phyloP scores from a whole-genome alignment of 2,888 invertebrate species.

The Corythucha ciliata region DNA sequence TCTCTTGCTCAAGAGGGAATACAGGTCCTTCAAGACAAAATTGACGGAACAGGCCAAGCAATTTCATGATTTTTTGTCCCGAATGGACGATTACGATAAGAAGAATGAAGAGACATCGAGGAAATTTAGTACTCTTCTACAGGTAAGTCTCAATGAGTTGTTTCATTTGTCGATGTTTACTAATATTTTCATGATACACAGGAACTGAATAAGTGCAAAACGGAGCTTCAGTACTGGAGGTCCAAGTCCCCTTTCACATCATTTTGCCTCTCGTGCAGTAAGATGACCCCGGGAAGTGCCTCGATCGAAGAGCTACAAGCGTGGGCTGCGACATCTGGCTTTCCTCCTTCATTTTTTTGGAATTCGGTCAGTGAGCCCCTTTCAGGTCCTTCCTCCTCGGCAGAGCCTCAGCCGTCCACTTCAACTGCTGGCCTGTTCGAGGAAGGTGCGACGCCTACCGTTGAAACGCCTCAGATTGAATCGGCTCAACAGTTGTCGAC shows the following conservation, averaged over 20 bases:
- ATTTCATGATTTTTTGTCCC: conserved; percentile 68
- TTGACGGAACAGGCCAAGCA: conserved; percentile 78
- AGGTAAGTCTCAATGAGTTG: conserved; percentile 52
- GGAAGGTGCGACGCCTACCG: neutral
- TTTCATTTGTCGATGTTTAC: no score
- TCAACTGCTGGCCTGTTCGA: conserved; percentile 3
- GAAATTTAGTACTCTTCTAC: conserved; percentile 77
- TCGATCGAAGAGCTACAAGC: conserved; percentile 3
- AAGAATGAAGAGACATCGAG: conserved; percentile 83
- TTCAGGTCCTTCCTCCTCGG: neutral
- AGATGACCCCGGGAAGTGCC: conserved; percentile 40
- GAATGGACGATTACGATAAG: conserved; percentile 82
- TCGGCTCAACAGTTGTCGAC: neutral
- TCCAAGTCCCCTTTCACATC: conserved; percentile 74
- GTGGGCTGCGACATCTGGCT: neutral
- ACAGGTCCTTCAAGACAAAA: conserved; percentile 70
- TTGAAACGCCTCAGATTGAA: neutral
- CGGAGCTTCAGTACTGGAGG: conserved; percentile 83
- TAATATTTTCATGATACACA: conserved; percentile 40
- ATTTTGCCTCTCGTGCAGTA: conserved; percentile 66
- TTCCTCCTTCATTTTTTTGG: neutral
- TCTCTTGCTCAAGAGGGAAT: conserved; percentile 65
- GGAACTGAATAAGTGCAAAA: conserved; percentile 86
- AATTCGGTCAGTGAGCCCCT: no score
- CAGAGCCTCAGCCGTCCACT: conserved; percentile 18